Percentiles rank a stretch among this genome's conserved stretches.
These are phyloP conservation scores for Scomber colias DNA, from an alignment of 2,113 vertebrate genomes.

Conservation along the genomic window DNA sequence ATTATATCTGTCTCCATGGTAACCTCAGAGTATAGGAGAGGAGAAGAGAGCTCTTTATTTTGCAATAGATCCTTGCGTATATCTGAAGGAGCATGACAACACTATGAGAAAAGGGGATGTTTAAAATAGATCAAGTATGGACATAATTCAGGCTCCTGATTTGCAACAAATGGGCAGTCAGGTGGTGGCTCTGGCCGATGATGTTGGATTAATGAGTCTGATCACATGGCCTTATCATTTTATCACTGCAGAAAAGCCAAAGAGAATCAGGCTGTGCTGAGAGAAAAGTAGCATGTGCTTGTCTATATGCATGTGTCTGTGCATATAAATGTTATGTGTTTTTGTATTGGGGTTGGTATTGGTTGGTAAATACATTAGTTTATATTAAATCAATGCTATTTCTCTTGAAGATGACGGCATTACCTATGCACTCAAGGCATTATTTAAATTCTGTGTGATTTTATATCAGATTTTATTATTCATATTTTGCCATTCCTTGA, in stretches of 20 bases:
- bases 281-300: neutral
- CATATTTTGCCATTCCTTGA: neutral
- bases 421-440: neutral
- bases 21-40: conserved; percentile 76
- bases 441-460: neutral
- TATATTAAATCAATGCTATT: neutral
- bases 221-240: conserved; percentile 1
- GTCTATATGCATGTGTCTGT: too few species aligned
- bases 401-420: neutral
- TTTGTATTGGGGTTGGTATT: too few species aligned
- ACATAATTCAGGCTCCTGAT: conserved; percentile 34
- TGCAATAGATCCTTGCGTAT: conserved; percentile 69
- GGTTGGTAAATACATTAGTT: neutral
- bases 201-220: conserved; percentile 19
- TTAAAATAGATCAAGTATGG: conserved; percentile 53
- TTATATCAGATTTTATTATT: neutral
- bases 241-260: conserved; percentile 1
- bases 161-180: conserved; percentile 29
- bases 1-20: conserved; percentile 83
- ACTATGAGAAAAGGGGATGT: conserved; percentile 19
- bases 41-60: conserved; percentile 76
- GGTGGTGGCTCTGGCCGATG: neutral
- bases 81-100: conserved; percentile 64
- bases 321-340: too few species aligned
- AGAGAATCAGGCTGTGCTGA: neutral